phyloP scores from a whole-genome alignment of 2,113 vertebrate species.

The Rhombomys opimus region DNA sequence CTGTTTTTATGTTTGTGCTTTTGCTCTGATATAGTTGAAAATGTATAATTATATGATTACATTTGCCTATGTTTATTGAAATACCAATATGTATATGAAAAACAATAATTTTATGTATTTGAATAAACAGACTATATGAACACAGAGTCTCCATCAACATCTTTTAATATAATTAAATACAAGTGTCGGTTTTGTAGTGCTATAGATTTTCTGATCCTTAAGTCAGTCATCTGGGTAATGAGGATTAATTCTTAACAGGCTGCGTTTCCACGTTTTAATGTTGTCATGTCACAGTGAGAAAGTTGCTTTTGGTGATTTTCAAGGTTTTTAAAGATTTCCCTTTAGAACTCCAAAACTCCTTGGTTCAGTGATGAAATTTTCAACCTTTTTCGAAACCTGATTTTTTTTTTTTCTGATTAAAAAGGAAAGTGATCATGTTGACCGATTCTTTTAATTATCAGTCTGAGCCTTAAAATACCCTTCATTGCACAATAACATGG shows the following conservation, averaged over 20 bases:
- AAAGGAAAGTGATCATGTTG: slow-evolving; percentile 38
- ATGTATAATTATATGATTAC: neutral
- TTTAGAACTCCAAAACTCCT: slow-evolving; percentile 31
- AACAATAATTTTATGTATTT: slow-evolving; percentile 26
- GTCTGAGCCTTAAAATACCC: neutral
- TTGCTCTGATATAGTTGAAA: slow-evolving; percentile 23
- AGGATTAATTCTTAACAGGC: neutral
- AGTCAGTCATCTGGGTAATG: neutral
- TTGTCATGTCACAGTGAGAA: neutral
- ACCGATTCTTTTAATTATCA: neutral
- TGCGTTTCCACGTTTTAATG: neutral
- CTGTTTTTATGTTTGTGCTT: slow-evolving; percentile 61
- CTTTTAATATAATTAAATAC: neutral
- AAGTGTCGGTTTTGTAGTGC: neutral
- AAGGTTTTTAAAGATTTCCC: neutral
- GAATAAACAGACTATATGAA: neutral
- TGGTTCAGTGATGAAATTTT: slow-evolving; percentile 42
- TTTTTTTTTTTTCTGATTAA: neutral
- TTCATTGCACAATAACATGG: neutral
- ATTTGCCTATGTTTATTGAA: neutral
- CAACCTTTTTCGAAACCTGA: slow-evolving; percentile 15
- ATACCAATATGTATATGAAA: neutral
- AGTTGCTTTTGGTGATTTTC: slow-evolving; percentile 42
- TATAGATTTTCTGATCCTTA: neutral
- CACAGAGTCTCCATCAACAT: neutral